These are phyloP conservation scores for Orthonevra nobilis DNA, from an alignment of 2,888 invertebrate species.

Conservation along the genomic window DNA sequence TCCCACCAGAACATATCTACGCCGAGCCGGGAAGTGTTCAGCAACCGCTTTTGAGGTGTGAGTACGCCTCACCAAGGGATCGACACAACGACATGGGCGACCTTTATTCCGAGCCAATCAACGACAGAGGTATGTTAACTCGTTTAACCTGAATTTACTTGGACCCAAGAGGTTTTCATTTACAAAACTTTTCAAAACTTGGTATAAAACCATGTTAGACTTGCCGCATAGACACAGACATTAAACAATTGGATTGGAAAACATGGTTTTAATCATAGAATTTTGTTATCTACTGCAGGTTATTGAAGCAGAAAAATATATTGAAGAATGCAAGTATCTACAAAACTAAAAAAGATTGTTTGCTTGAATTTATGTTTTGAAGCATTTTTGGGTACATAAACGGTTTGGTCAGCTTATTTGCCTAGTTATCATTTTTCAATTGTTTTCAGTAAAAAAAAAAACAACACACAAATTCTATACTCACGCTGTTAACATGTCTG, in stretches of 20 bases:
- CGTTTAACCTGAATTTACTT: background rate
- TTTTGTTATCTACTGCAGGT: slow-evolving; percentile 54
- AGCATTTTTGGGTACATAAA: slow-evolving; percentile 19
- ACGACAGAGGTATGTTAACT: slow-evolving; percentile 75
- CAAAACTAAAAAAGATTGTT: slow-evolving; percentile 5
- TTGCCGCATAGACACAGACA: too few species aligned
- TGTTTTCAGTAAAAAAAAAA: slow-evolving; percentile 4
- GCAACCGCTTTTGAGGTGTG: slow-evolving; percentile 75
- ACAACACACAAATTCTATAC: too few species aligned
- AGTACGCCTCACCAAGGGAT: slow-evolving; percentile 77
- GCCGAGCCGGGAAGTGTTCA: slow-evolving; percentile 76
- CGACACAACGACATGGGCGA: slow-evolving; percentile 72
- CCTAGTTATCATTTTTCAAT: slow-evolving; percentile 13
- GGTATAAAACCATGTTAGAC: too few species aligned
- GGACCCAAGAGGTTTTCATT: too few species aligned
- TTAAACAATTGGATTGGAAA: too few species aligned
- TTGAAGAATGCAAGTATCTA: slow-evolving; percentile 42
- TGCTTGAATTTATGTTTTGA: background rate
- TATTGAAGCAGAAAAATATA: slow-evolving; percentile 25
- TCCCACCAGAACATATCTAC: slow-evolving; percentile 76
- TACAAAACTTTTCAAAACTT: too few species aligned
- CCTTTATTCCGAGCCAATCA: slow-evolving; percentile 77
- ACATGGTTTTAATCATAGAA: slow-evolving; percentile 16
- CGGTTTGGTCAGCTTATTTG: slow-evolving; percentile 28
- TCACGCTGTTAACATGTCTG: too few species aligned